Evolutionary conservation across 2,113 vertebrate species (phyloP).

Genomic region (Cynocephalus volans): DNA sequence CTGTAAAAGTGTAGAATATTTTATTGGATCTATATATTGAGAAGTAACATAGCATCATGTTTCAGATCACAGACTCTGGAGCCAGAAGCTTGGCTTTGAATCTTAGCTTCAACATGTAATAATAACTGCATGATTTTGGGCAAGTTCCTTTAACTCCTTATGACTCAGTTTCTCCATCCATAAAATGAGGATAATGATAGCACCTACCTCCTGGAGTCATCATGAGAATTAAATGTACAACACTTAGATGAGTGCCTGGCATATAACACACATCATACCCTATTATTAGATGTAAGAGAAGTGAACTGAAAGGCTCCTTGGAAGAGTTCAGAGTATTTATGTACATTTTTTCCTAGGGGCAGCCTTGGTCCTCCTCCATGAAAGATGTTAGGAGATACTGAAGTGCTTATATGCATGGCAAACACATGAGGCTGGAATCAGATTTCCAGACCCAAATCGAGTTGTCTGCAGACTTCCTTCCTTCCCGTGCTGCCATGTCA

Average conservation of each 20-base stretch:
- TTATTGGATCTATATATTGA: neutral
- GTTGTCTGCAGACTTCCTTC: neutral
- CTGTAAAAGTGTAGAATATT: neutral
- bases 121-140: neutral
- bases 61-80: neutral
- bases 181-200: neutral
- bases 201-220: neutral
- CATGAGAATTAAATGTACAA: neutral
- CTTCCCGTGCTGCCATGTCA: neutral
- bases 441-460: neutral
- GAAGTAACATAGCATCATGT: neutral
- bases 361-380: neutral
- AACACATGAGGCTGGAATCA: neutral
- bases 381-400: neutral
- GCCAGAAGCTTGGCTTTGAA: neutral
- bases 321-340: neutral
- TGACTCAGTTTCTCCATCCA: neutral
- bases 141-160: neutral
- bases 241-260: neutral
- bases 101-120: neutral
- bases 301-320: accelerated
- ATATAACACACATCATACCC: neutral
- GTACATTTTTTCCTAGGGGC: accelerated
- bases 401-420: neutral
- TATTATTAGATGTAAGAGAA: neutral